These are phyloP conservation scores for Phodopus roborovskii DNA, from an alignment of 2,113 vertebrate species.

Conservation along the genomic window DNA sequence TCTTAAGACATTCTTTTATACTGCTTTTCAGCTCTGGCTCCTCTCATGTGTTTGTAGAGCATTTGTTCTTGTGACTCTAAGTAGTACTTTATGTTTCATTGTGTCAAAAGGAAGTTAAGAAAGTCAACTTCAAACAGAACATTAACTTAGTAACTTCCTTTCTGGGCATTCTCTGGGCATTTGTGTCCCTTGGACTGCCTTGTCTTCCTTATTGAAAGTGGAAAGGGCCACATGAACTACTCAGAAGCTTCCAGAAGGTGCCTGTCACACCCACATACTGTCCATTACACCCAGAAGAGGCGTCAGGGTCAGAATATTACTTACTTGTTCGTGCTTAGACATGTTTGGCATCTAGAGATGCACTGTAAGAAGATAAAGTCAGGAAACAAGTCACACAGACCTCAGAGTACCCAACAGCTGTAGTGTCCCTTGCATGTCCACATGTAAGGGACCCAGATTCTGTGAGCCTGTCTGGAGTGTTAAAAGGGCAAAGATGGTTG, in stretches of 20 bases:
- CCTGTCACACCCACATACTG: background rate
- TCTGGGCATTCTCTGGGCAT: background rate
- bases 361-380: background rate
- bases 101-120: background rate
- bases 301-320: background rate
- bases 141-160: background rate
- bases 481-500: background rate
- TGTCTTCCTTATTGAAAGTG: background rate
- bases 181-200: background rate
- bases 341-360: background rate
- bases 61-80: background rate
- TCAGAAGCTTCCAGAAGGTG: background rate
- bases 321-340: background rate
- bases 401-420: too few species aligned
- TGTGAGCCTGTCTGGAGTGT: too few species aligned
- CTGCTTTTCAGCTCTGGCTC: background rate
- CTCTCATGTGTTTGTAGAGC: background rate
- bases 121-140: background rate
- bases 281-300: background rate
- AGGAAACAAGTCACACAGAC: background rate
- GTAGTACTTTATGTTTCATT: background rate
- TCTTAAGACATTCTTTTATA: background rate
- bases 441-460: background rate
- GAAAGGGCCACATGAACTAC: background rate
- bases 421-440: background rate